Evolutionary conservation across 2,113 vertebrate genomes (phyloP).

Genomic region (Potamarius usumacintae): DNA sequence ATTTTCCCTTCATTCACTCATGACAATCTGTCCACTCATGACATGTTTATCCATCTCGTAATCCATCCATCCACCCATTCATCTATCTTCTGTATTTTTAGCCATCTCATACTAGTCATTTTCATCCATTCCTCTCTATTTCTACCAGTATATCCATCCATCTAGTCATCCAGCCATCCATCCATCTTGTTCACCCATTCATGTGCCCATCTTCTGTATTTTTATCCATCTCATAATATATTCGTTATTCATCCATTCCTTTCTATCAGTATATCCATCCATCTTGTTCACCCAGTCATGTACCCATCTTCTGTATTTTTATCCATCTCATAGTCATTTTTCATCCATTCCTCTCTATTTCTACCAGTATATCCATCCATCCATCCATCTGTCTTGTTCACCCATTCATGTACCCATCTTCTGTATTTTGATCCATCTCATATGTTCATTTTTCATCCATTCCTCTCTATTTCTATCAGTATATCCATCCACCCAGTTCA

Average conservation of each 20-base stretch:
- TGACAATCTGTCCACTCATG: no score
- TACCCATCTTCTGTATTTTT: no score
- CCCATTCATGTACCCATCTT: fast-evolving
- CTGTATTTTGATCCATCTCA: slow-evolving; percentile 21
- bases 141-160: neutral
- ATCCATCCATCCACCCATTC: slow-evolving; percentile 1
- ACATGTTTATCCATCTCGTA: slow-evolving; percentile 11
- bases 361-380: neutral
- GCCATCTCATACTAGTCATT: no score
- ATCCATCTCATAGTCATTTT: no score
- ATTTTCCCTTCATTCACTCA: no score
- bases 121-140: neutral
- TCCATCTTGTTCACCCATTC: neutral
- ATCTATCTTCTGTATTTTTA: no score
- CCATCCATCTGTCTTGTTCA: neutral
- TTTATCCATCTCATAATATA: neutral
- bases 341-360: neutral
- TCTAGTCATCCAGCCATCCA: neutral
- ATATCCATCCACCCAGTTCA: neutral
- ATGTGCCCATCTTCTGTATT: neutral
- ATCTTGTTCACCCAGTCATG: neutral
- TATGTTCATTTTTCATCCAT: neutral
- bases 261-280: neutral
- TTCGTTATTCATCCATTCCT: neutral
- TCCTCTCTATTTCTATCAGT: neutral